These are phyloP conservation scores for Lysandra coridon DNA, from an alignment of 2,888 invertebrate species.

Conservation along the genomic window DNA sequence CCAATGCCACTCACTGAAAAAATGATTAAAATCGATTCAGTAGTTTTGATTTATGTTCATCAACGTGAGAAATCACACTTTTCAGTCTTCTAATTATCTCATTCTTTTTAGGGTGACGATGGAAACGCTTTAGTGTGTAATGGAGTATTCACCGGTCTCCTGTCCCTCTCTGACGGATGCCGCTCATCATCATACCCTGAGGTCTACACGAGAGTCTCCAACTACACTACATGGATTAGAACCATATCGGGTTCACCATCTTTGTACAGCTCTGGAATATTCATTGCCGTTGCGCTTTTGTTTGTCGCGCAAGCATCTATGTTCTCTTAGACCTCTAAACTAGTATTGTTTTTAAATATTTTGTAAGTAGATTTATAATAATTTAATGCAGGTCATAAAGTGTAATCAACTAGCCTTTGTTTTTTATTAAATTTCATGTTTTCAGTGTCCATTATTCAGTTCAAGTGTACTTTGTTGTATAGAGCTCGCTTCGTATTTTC, in stretches of 20 bases:
- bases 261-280: constrained; percentile 48
- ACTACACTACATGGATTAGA: constrained; percentile 55
- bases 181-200: constrained; percentile 49
- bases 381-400: not conserved
- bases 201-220: constrained; percentile 54
- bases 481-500: not conserved
- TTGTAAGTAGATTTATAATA: no score
- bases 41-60: no score
- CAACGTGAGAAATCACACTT: no score
- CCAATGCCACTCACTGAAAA: no score
- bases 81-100: not conserved
- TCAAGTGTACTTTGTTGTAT: not conserved
- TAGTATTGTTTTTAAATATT: not conserved
- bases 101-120: constrained; percentile 50
- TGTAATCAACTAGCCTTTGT: not conserved
- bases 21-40: no score
- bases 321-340: not conserved
- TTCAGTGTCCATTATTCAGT: not conserved
- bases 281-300: constrained; percentile 45
- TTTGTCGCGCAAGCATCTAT: constrained; percentile 40
- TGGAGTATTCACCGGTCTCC: constrained; percentile 52
- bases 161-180: constrained; percentile 49
- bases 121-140: constrained; percentile 55
- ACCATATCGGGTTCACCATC: constrained; percentile 48
- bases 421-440: not conserved